Conservation (phyloP, 2,113 vertebrate genomes). For the Machaerirhynchus nigripectus region DNA sequence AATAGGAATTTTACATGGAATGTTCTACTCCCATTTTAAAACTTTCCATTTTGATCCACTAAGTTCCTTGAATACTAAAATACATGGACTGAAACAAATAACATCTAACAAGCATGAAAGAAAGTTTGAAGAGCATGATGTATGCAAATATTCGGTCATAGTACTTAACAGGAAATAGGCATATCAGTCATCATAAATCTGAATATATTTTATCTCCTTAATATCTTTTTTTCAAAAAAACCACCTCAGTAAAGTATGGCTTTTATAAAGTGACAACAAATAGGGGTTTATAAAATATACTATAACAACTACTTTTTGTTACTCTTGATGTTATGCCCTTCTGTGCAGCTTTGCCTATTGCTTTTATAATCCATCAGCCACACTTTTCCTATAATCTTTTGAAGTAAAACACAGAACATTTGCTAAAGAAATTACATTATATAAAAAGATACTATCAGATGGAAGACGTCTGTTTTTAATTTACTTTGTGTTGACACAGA, state of each 20-base stretch:
- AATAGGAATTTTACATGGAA: background rate
- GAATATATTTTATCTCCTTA: background rate
- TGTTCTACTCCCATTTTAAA: background rate
- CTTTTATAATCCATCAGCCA: conserved; percentile 58
- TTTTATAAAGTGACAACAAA: background rate
- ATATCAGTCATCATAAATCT: background rate
- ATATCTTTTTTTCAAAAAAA: background rate
- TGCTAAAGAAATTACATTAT: conserved; percentile 80
- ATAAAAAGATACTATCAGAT: conserved; percentile 75
- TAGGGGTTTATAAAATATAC: background rate
- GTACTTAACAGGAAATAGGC: background rate
- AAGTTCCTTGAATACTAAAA: background rate
- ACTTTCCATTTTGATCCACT: background rate
- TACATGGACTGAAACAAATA: background rate
- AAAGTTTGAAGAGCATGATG: background rate
- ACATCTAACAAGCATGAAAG: background rate
- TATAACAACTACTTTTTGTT: background rate
- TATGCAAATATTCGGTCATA: background rate
- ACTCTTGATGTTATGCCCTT: background rate
- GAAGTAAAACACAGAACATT: conserved; percentile 76
- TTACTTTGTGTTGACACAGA: conserved; percentile 86
- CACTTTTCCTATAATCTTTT: conserved; percentile 59
- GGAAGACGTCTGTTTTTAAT: conserved; percentile 78
- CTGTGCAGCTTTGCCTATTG: conserved; percentile 34
- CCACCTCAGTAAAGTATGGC: no score